These are phyloP conservation scores for Drosophila subquinaria DNA, from an alignment of 2,888 invertebrate genomes.

Conservation along the genomic window DNA sequence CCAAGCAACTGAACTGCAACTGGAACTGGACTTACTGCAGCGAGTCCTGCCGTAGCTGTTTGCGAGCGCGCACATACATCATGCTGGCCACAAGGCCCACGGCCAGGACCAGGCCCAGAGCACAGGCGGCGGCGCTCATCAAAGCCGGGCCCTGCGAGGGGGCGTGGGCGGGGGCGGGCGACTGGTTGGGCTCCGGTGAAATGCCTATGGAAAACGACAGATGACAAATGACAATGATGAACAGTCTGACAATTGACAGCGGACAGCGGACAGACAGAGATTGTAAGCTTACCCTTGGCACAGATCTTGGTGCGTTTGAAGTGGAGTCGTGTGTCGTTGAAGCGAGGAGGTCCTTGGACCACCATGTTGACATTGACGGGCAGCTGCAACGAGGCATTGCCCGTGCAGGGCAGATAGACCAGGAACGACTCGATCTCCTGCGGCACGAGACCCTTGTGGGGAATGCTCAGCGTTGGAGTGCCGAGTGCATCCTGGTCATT, in stretches of 20 bases:
- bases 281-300: slow-evolving; percentile 88
- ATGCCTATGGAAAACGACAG: slow-evolving; percentile 75
- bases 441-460: slow-evolving; percentile 92
- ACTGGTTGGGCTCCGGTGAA: slow-evolving; percentile 89
- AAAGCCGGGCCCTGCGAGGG: slow-evolving; percentile 89
- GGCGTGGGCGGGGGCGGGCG: slow-evolving; percentile 89
- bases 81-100: slow-evolving; percentile 85
- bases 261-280: not conserved
- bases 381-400: slow-evolving; percentile 92
- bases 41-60: slow-evolving; percentile 85
- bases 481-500: slow-evolving; percentile 90
- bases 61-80: slow-evolving; percentile 85
- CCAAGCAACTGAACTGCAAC: no score
- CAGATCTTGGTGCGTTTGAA: slow-evolving; percentile 96
- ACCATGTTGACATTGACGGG: slow-evolving; percentile 93
- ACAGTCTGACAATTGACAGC: not conserved
- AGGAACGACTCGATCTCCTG: slow-evolving; percentile 91
- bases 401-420: slow-evolving; percentile 93
- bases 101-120: slow-evolving; percentile 87
- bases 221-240: slow-evolving; percentile 7
- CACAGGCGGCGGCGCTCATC: slow-evolving; percentile 93
- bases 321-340: slow-evolving; percentile 90
- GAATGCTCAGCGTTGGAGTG: slow-evolving; percentile 93
- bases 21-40: slow-evolving; percentile 81
- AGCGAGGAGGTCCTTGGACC: slow-evolving; percentile 90